phyloP scores from a whole-genome alignment of 2,888 invertebrate species.

The Drosophila ustulata region DNA sequence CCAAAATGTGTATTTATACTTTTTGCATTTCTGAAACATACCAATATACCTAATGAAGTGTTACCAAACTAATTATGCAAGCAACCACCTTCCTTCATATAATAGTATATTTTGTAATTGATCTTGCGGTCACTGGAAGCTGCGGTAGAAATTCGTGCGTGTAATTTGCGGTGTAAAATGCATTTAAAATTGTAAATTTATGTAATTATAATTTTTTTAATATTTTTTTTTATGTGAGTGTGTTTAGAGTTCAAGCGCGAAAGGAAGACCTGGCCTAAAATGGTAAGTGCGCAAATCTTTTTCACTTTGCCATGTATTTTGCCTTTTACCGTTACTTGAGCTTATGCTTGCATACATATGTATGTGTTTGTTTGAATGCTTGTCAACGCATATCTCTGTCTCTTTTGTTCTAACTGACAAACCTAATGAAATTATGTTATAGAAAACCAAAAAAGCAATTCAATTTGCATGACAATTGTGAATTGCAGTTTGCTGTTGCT shows the following conservation, averaged over 20 bases:
- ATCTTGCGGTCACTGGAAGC: neutral
- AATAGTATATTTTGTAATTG: neutral
- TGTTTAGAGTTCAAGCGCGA: neutral
- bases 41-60: too few relatives aligned
- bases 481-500: constrained; percentile 32
- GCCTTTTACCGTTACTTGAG: neutral
- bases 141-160: neutral
- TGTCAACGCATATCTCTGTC: neutral
- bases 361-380: neutral
- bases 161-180: neutral
- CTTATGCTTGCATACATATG: neutral
- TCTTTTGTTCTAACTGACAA: constrained; percentile 27
- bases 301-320: neutral
- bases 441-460: constrained; percentile 43
- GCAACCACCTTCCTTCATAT: too few relatives aligned
- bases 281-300: constrained; percentile 3
- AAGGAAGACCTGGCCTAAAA: neutral
- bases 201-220: neutral
- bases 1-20: too few relatives aligned
- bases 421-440: constrained; percentile 23
- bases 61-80: too few relatives aligned
- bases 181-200: neutral
- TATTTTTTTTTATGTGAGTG: constrained; percentile 1
- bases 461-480: constrained; percentile 55
- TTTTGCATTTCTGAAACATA: too few relatives aligned